These are phyloP conservation scores for Scaptomyza flava DNA, from an alignment of 2,888 invertebrate species.

Conservation along the genomic window DNA sequence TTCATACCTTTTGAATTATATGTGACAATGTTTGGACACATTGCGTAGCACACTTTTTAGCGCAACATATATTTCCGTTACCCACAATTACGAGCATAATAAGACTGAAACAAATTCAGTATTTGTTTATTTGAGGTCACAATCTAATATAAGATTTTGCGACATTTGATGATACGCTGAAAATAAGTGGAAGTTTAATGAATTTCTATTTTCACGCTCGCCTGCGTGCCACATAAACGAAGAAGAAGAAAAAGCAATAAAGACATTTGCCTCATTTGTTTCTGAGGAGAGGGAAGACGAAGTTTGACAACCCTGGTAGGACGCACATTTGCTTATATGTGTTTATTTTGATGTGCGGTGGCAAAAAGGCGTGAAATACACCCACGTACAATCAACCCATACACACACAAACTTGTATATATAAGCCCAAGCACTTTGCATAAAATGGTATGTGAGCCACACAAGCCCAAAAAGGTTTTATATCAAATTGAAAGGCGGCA, in stretches of 20 bases:
- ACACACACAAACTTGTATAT: slow-evolving; percentile 1
- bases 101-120: neutral
- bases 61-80: neutral
- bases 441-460: slow-evolving; percentile 52
- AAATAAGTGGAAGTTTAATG: slow-evolving; percentile 71
- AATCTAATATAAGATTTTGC: slow-evolving; percentile 52
- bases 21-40: neutral
- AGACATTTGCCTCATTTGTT: slow-evolving; percentile 59
- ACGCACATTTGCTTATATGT: slow-evolving; percentile 44
- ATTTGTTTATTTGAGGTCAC: slow-evolving; percentile 12
- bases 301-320: slow-evolving; percentile 11
- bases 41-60: neutral
- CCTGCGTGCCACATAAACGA: slow-evolving; percentile 59
- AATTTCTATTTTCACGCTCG: slow-evolving; percentile 63
- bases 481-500: slow-evolving; percentile 75
- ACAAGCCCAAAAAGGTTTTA: slow-evolving; percentile 70
- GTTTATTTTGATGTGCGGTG: slow-evolving; percentile 66
- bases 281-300: neutral
- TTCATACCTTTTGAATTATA: neutral
- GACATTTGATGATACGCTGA: slow-evolving; percentile 43
- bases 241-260: slow-evolving; percentile 5
- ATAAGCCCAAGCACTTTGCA: slow-evolving; percentile 55
- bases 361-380: slow-evolving; percentile 73
- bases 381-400: slow-evolving; percentile 9
- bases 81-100: slow-evolving; percentile 23